phyloP scores from a whole-genome alignment of 1,140 invertebrate genomes.

The Heterodera carotae region DNA sequence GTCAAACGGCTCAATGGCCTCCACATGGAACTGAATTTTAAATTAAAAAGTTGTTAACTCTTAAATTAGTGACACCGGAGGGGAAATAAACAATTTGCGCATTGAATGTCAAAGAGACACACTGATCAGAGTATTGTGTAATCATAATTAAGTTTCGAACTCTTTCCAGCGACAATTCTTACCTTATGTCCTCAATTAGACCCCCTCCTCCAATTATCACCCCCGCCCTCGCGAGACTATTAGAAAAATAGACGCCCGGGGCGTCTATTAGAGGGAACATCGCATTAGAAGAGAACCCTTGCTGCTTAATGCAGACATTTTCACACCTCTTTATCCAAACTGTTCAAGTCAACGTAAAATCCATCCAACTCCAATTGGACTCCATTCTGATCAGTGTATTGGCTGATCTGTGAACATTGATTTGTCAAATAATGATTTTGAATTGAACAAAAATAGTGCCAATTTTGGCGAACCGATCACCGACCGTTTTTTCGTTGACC shows the following conservation, averaged over 20 bases:
- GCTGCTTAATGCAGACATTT: no score
- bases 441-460: background rate
- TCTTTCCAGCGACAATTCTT: no score
- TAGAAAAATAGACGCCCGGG: no score
- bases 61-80: background rate
- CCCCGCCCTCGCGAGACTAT: no score
- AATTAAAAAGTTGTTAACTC: background rate
- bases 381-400: conserved; percentile 19
- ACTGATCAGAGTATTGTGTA: no score
- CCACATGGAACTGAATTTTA: conserved; percentile 39
- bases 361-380: conserved; percentile 7
- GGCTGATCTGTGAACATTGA: background rate
- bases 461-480: background rate
- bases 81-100: no score
- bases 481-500: conserved; percentile 59
- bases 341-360: conserved; percentile 24
- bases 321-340: conserved; percentile 17
- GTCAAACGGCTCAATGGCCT: conserved; percentile 56
- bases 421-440: conserved; percentile 12
- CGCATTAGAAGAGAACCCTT: no score
- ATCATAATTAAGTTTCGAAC: no score
- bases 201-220: no score
- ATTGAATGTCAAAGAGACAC: no score
- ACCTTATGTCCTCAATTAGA: no score
- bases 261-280: no score